Evolutionary conservation across 2,113 vertebrate genomes (phyloP).

Genomic region (Hystrix brachyura): DNA sequence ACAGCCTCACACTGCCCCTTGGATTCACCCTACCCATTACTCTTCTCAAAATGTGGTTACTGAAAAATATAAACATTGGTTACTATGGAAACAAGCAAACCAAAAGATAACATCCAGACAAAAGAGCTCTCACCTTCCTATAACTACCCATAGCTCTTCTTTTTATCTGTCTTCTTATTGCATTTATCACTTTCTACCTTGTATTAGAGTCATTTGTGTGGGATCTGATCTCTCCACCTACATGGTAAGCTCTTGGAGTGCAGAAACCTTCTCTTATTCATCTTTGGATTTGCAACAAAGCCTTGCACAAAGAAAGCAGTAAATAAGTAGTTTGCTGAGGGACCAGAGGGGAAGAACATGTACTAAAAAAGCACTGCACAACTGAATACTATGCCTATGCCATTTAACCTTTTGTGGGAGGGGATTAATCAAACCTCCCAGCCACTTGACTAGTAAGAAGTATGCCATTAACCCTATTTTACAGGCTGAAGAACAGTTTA

Average conservation of each 20-base stretch:
- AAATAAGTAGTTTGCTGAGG: not conserved
- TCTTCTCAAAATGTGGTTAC: conserved; percentile 54
- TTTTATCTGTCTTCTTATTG: not conserved
- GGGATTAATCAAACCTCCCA: conserved; percentile 55
- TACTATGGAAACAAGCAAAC: conserved; percentile 70
- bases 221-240: conserved; percentile 36
- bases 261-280: conserved; percentile 44
- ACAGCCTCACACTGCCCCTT: not conserved
- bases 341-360: not conserved
- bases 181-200: conserved; percentile 62
- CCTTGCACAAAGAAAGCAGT: conserved; percentile 51
- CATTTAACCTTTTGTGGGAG: conserved; percentile 50
- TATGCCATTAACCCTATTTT: conserved; percentile 63
- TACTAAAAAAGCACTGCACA: conserved; percentile 6
- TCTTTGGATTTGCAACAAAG: conserved; percentile 64
- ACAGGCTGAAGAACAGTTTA: conserved; percentile 13
- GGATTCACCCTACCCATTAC: conserved; percentile 34
- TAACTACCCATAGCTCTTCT: conserved; percentile 30
- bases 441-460: conserved; percentile 51
- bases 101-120: conserved; percentile 58
- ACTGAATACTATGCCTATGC: not conserved
- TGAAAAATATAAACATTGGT: conserved; percentile 31
- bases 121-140: conserved; percentile 61
- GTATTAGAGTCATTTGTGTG: conserved; percentile 9
- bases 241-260: not conserved